Conservation (phyloP, 2,797 vertebrate species). For the Epinephelus coioides region DNA sequence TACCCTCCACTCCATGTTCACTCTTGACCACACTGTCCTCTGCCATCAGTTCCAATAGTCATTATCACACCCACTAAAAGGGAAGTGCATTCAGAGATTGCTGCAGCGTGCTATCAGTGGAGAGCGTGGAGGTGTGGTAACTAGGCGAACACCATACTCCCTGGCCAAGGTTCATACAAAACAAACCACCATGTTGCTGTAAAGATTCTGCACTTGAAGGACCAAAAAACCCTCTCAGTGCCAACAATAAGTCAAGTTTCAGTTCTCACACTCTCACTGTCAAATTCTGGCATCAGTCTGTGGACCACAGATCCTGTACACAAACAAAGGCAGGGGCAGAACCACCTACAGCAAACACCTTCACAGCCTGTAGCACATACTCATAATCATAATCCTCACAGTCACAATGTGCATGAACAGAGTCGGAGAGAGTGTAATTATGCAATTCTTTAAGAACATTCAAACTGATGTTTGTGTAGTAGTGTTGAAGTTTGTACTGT, state of each 20-base stretch:
- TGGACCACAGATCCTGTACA: slow-evolving; percentile 40
- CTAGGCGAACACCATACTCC: slow-evolving; percentile 23
- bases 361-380: slow-evolving; percentile 47
- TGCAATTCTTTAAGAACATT: slow-evolving; percentile 10
- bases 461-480: slow-evolving; percentile 29
- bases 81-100: slow-evolving; percentile 57
- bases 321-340: slow-evolving; percentile 66
- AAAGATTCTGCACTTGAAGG: not conserved
- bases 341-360: slow-evolving; percentile 70
- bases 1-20: slow-evolving; percentile 23
- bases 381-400: slow-evolving; percentile 28
- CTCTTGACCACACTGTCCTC: slow-evolving; percentile 47
- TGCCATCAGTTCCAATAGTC: slow-evolving; percentile 38
- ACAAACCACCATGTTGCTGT: slow-evolving; percentile 24
- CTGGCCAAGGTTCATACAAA: slow-evolving; percentile 75
- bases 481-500: slow-evolving; percentile 13
- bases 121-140: slow-evolving; percentile 48
- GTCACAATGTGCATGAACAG: not conserved
- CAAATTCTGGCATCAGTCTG: slow-evolving; percentile 16
- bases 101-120: slow-evolving; percentile 62
- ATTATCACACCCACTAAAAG: slow-evolving; percentile 54
- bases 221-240: not conserved
- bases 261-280: slow-evolving; percentile 43
- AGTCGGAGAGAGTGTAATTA: slow-evolving; percentile 6
- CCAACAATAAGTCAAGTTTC: slow-evolving; percentile 19